Base-by-base conservation (phyloP, 2,113 vertebrate genomes). In the Megaptera novaeangliae region DNA sequence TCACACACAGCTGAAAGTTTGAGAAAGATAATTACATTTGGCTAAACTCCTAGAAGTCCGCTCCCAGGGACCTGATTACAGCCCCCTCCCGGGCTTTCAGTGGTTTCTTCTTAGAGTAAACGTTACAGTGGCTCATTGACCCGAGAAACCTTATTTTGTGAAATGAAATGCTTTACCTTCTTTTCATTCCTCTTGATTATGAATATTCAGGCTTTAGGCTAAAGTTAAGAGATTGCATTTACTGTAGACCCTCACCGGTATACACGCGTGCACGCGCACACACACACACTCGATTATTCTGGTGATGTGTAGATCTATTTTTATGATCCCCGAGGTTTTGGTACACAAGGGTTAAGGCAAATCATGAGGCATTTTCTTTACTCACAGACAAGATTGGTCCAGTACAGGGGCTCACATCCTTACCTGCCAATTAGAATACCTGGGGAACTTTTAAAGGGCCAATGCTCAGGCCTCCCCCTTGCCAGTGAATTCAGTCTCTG, bases 241-340 rank as follows among this genome's bases (percentile, higher is more conserved):
- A 2, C 39, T 8, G 15, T 21, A 2, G 49, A n/a, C 2, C 3
- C 18, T 25, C 52, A 87, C 52, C 9, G 34, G 49, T 44, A 27
- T 5, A 9, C 25, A 27, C 1, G 59, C 23, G 8, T 25, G 59
- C 12, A 52, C 46, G 11, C 49, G 5, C 10, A 12, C 46, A 9
- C 14, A n/a, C 18, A 2, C 36, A 7, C 8, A 3, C 29, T 17
- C 5, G 20, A 3, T 8, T 5, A 11, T 66, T 31, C 1, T 44
- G 55, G 31, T 9, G 31, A 94, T 34, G 31, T 5, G 25, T 29
- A 36, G 55, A n/a, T 89, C 17, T 39, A 5, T 66, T 21, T 55
- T 31, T 34, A 1, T 57, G 69, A 68, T 21, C 46, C 34, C 41
- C 14, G 6, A 59, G n/a, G 20, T 59, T 88, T 84, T 11, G 44